Conservation (phyloP, 2,113 vertebrate genomes). For the Talpa occidentalis region DNA sequence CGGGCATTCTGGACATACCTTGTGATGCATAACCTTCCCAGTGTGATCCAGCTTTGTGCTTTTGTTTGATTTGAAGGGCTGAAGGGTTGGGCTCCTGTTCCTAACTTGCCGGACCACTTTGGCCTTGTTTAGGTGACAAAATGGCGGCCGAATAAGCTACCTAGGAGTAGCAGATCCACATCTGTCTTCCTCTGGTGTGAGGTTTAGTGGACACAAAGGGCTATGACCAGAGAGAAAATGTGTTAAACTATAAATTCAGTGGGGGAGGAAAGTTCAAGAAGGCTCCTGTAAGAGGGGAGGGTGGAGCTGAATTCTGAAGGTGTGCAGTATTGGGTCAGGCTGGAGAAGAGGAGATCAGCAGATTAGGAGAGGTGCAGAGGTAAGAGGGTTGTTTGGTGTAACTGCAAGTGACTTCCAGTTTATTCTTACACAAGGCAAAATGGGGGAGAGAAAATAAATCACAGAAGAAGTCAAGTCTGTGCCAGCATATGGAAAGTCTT, state of each 20-base stretch:
- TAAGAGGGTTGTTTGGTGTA: too few species aligned
- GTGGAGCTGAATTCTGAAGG: not conserved
- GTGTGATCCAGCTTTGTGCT: too few species aligned
- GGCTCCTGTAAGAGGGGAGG: rapidly evolving
- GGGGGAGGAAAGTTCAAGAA: not conserved
- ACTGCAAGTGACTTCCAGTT: not conserved
- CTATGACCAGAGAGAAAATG: not conserved
- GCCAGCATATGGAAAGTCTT: not conserved
- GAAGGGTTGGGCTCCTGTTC: too few species aligned
- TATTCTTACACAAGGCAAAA: not conserved
- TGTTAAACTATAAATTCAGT: not conserved
- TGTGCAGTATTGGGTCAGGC: not conserved
- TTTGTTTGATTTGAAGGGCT: too few species aligned
- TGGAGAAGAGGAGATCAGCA: not conserved
- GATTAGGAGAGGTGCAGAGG: not conserved
- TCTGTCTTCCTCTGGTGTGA: not conserved
- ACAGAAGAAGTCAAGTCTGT: not conserved
- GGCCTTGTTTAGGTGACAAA: too few species aligned
- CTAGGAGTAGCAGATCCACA: too few species aligned
- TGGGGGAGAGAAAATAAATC: not conserved
- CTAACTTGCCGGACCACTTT: too few species aligned
- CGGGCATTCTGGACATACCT: too few species aligned
- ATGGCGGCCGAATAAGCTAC: too few species aligned
- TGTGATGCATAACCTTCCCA: too few species aligned
- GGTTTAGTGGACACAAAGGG: not conserved